Evolutionary conservation across 2,797 vertebrate genomes (phyloP), one percentile per base, ranked within the genome.

Genomic region (Galagoides demidoff): DNA sequence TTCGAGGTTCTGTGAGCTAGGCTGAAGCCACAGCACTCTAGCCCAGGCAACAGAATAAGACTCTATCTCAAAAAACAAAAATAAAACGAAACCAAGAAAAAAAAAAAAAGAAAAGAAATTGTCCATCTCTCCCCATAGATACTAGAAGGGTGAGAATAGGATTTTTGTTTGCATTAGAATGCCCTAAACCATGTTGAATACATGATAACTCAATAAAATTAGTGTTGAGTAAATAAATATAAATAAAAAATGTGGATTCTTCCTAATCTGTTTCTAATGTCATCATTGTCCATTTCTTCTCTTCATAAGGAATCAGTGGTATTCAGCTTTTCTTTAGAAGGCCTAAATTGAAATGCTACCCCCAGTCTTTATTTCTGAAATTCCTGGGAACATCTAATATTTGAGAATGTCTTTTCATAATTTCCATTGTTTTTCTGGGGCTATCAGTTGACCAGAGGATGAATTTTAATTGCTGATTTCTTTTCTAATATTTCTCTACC

Each of bases 391-490:
- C 25, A 20, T 68, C 22, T 68, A 85, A 70, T 57, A 83, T 23
- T 78, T 85, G 76, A 76, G 31, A 76, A 34, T 86, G 37, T 73
- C 7, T 17, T 85, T 94, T 87, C 52, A 31, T 66, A 85, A 37
- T 84, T 0, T 92, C 39, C 49, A 94, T 79, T 95, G 20, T 55
- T 89, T 79, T 94, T 68, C 37, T 89, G 52, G 70, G 63, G 29
- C 83, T 90, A 34, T 52, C 14, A 17, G 13, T 86, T 96, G 71
- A 85, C 64, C 7, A 64, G 74, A 78, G 27, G 5, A 95, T 94
- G 81, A 93, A 87, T 90, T 94, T 93, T 78, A 83, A 89, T 31
- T 84, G 27, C 43, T 37, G 59, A 64, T 83, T 88, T 57, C 34
- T 90, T 95, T 37, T 92, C n/a, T 8, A 34, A 20, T 64, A 39